Evolutionary conservation across 1,140 invertebrate genomes (phyloP).

Genomic region (Artemia franciscana): DNA sequence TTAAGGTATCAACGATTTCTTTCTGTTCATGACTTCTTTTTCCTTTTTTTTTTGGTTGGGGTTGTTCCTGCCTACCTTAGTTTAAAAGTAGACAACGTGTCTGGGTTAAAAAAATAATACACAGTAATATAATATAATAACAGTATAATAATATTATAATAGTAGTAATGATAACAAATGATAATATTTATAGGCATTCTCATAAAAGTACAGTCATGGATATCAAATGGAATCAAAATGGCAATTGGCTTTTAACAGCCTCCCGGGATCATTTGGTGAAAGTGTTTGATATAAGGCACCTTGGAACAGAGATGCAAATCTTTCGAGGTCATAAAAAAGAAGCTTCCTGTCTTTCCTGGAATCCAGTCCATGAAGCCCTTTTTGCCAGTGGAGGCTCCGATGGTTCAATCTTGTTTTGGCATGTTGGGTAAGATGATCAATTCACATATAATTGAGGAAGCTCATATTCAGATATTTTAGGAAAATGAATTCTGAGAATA

Average conservation of each 20-base stretch:
- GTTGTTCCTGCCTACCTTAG: too few species aligned
- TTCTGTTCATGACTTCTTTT: too few species aligned
- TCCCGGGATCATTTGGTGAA: slow-evolving; percentile 94
- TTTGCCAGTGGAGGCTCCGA: slow-evolving; percentile 93
- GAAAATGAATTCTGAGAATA: too few species aligned
- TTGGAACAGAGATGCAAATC: slow-evolving; percentile 76
- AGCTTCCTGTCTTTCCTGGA: slow-evolving; percentile 89
- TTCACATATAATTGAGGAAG: too few species aligned
- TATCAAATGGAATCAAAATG: slow-evolving; percentile 96
- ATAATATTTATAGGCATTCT: slow-evolving; percentile 67
- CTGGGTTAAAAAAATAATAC: too few species aligned
- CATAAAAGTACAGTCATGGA: slow-evolving; percentile 99
- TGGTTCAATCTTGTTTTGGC: slow-evolving; percentile 94
- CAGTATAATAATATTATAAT: too few species aligned
- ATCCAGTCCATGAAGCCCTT: slow-evolving; percentile 83
- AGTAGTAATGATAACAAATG: too few species aligned
- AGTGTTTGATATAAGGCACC: slow-evolving; percentile 88
- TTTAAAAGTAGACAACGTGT: too few species aligned
- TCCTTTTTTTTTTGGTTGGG: too few species aligned
- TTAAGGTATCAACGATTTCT: too few species aligned
- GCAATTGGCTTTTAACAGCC: slow-evolving; percentile 97
- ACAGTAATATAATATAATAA: too few species aligned
- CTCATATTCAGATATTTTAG: too few species aligned
- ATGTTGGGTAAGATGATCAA: slow-evolving; percentile 81
- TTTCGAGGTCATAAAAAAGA: slow-evolving; percentile 98